Base-by-base conservation (phyloP, 2,797 vertebrate species). In the Chaetodon trifasciatus region DNA sequence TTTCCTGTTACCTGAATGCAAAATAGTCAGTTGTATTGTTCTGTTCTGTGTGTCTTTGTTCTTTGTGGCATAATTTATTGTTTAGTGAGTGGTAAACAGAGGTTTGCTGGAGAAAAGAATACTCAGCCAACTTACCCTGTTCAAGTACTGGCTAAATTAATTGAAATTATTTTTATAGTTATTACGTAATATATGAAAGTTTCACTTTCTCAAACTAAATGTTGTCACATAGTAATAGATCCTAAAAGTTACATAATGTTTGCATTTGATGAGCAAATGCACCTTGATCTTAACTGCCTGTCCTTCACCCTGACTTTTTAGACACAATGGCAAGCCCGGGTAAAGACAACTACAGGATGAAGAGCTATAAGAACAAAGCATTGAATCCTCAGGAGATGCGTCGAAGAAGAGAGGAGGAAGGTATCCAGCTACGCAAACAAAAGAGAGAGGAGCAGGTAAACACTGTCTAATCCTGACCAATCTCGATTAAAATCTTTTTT, bases 341-440 rank as follows among this genome's bases (percentile, higher is more conserved):
- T 70, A 98, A 96, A 87, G 97, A 97, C 86, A 97, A 96, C 88
- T 96, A 93, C 86, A 95, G 97, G 89, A 98, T 98, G 96, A 98
- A 96, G 91, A 97, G 97, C 92, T 98, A 97, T 70, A 98, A 98
- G 92, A 98, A 98, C 94, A 98, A 98, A 90, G 97, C 97, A 0
- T 88, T 98, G 83, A 98, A 98, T 93, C 96, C 97, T 49, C 97
- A 98, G 93, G 97, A 98, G 91, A 98, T 98, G 97, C 96, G 97
- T 19, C 95, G 97, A 40, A 93, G 97, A 79, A 96, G 97, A 91
- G 97, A 98, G 86, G 97, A 98, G 82, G 97, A 98, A 91, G 97
- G 97, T 79, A 96, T 98, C 86, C 97, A 98, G 72, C 95, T 98
- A 49, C 95, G 97, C 72, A 98, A 98, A 91, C 97, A 98, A 86